These are phyloP conservation scores for Parotocinclus haroldoi DNA, from an alignment of 2,797 vertebrate genomes.

Conservation along the genomic window DNA sequence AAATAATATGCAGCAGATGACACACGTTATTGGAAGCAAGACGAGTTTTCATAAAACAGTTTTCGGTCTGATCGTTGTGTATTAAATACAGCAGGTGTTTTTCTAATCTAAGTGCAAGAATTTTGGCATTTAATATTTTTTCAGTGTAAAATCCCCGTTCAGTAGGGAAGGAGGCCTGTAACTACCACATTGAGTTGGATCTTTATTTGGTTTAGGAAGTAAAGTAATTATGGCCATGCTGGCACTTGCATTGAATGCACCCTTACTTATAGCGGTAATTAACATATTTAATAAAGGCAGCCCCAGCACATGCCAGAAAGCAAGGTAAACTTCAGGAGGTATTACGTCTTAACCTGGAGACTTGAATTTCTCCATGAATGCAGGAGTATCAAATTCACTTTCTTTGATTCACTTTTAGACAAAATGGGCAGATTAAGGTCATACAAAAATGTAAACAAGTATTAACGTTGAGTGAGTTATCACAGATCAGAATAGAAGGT, in stretches of 20 bases:
- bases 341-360: constrained; percentile 4
- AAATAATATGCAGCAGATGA: no score
- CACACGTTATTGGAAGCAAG: no score
- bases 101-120: neutral
- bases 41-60: no score
- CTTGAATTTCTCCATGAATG: constrained; percentile 1
- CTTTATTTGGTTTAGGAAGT: constrained; percentile 16
- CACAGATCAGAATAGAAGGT: constrained; percentile 1
- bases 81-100: no score
- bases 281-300: constrained; percentile 2
- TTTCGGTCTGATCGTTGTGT: no score
- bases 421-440: constrained; percentile 3
- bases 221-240: no score
- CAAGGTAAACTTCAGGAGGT: neutral
- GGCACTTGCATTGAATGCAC: no score
- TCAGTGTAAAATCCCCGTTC: constrained; percentile 1
- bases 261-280: no score
- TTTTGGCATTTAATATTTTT: no score
- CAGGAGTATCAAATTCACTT: neutral
- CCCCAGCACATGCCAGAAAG: constrained; percentile 15
- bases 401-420: neutral
- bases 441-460: neutral
- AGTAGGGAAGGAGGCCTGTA: constrained; percentile 2
- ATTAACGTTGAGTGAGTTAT: neutral
- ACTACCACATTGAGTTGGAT: constrained; percentile 2